phyloP scores from a whole-genome alignment of 2,113 vertebrate genomes.

The Muscicapa adusta region DNA sequence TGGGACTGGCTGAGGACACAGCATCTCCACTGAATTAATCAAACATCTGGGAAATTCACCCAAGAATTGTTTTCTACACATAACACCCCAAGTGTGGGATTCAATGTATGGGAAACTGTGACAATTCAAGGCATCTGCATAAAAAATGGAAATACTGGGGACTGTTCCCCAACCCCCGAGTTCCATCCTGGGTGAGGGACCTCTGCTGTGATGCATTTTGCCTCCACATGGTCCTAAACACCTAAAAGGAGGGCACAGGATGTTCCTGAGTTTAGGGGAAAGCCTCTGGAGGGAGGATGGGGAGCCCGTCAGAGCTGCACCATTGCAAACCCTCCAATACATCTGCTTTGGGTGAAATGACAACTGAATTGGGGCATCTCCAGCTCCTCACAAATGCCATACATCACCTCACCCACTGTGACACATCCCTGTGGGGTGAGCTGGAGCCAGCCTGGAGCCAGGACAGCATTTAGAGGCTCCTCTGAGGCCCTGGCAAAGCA shows the following conservation, averaged over 20 bases:
- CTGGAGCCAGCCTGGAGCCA: neutral
- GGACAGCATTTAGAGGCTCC: neutral
- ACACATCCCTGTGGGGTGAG: neutral
- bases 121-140: neutral
- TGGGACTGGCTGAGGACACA: neutral
- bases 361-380: neutral
- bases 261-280: neutral
- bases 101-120: neutral
- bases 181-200: neutral
- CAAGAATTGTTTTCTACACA: neutral
- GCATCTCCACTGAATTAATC: neutral
- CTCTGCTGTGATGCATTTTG: neutral
- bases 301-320: neutral
- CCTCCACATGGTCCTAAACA: neutral
- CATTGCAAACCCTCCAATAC: neutral
- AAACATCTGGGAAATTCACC: neutral
- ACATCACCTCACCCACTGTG: neutral
- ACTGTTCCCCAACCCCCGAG: neutral
- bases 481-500: neutral
- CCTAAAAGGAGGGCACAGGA: neutral
- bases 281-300: neutral
- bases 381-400: neutral
- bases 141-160: neutral
- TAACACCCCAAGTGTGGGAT: neutral
- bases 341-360: neutral